phyloP scores from a whole-genome alignment of 2,113 vertebrate species.

The Hippocampus mohnikei region DNA sequence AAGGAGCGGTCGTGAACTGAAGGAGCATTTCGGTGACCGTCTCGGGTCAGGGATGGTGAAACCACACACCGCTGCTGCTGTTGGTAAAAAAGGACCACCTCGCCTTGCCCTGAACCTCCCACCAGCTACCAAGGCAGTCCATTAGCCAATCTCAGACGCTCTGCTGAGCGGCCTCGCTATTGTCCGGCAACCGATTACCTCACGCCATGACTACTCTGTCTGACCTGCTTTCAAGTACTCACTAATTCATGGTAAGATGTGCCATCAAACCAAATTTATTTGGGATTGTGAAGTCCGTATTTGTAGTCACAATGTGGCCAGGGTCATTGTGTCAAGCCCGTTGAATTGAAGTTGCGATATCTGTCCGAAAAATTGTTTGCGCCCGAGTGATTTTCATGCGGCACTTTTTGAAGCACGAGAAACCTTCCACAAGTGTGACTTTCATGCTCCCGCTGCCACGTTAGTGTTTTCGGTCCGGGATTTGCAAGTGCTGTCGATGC shows the following conservation, averaged over 20 bases:
- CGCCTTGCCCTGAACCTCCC: conserved; percentile 26
- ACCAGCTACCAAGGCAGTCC: conserved; percentile 31
- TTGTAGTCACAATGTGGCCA: neutral
- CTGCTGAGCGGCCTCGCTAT: conserved; percentile 44
- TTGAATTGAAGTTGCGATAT: too few species aligned
- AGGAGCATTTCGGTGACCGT: neutral
- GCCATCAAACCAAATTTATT: neutral
- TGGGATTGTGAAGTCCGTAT: neutral
- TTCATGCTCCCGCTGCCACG: neutral
- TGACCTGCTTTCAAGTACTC: conserved; percentile 63
- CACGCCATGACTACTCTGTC: conserved; percentile 69
- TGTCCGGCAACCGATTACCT: conserved; percentile 63
- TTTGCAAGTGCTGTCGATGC: conserved; percentile 57
- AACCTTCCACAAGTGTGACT: neutral
- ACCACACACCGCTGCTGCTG: conserved; percentile 41
- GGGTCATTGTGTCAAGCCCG: neutral
- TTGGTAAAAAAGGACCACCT: conserved; percentile 46
- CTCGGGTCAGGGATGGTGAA: conserved; percentile 72
- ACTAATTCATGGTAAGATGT: conserved; percentile 74
- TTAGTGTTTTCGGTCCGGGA: conserved; percentile 49
- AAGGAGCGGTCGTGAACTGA: conserved; percentile 15
- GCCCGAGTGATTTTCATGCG: neutral
- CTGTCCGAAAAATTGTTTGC: too few species aligned
- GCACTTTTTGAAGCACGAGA: neutral
- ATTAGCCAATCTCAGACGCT: conserved; percentile 23